Percentiles rank a stretch among this genome's conserved stretches.
phyloP scores from a whole-genome alignment of 2,888 invertebrate species.

The Brachypalpus laphriformis region DNA sequence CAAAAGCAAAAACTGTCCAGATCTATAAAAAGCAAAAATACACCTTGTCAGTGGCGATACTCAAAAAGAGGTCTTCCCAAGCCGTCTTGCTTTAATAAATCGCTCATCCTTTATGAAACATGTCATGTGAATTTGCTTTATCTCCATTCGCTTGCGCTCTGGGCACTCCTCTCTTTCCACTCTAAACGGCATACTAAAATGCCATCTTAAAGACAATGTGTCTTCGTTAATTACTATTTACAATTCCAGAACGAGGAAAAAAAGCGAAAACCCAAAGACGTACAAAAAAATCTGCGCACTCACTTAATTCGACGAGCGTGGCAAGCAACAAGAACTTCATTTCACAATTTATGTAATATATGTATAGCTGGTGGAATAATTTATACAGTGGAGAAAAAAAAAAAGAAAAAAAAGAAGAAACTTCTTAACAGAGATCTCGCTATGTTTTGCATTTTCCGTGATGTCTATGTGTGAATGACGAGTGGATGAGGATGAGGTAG shows the following conservation, averaged over 20 bases:
- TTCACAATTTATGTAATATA: conserved; percentile 68
- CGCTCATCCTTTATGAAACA: conserved; percentile 69
- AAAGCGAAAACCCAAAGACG: background rate
- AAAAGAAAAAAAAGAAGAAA: conserved; percentile 40
- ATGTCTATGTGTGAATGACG: conserved; percentile 33
- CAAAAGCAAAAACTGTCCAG: conserved; percentile 19
- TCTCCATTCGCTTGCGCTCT: conserved; percentile 57
- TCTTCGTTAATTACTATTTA: conserved; percentile 74
- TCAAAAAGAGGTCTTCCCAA: conserved; percentile 22
- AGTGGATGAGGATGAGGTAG: conserved; percentile 16
- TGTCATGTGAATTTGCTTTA: conserved; percentile 70
- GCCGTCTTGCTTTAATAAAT: conserved; percentile 54
- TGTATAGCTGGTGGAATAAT: conserved; percentile 60
- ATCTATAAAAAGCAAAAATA: conserved; percentile 3
- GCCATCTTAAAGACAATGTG: conserved; percentile 72
- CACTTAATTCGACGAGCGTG: conserved; percentile 70
- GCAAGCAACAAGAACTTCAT: conserved; percentile 65
- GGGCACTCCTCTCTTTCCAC: conserved; percentile 25
- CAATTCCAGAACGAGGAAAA: conserved; percentile 54
- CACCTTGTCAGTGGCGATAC: background rate
- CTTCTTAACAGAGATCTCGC: conserved; percentile 52
- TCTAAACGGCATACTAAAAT: conserved; percentile 66
- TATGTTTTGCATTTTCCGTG: conserved; percentile 51
- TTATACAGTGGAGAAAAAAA: conserved; percentile 53
- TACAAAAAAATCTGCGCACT: conserved; percentile 59